A percentile compares a stretch with the other conserved stretches of the same genome.
Conservation (phyloP, 1,140 invertebrate species). For the Penaeus indicus region DNA sequence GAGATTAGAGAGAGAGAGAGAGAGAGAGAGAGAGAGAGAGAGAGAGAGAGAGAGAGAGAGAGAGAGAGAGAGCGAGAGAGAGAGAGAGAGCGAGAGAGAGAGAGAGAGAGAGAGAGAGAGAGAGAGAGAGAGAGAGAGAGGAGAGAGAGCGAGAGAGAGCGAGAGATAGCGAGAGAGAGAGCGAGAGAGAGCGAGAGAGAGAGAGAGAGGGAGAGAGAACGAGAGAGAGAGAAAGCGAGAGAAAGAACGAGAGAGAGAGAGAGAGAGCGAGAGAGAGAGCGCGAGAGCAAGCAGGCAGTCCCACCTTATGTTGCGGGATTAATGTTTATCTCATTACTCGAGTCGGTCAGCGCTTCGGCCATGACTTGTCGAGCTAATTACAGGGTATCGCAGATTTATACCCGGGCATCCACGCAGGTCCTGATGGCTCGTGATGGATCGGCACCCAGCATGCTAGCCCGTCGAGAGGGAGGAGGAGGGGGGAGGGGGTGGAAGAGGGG, state of each 20-base stretch:
- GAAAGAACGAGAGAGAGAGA: background rate
- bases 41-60: too few species aligned
- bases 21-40: background rate
- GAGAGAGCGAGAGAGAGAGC: background rate
- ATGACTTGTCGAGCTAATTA: slow-evolving; percentile 59
- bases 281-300: background rate
- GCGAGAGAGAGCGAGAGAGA: too few species aligned
- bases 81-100: too few species aligned
- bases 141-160: too few species aligned
- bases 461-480: background rate
- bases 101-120: too few species aligned
- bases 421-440: slow-evolving; percentile 59
- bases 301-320: slow-evolving; percentile 39
- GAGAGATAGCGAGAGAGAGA: too few species aligned
- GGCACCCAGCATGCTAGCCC: slow-evolving; percentile 49
- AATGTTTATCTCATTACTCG: slow-evolving; percentile 51
- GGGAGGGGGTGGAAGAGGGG: background rate
- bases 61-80: too few species aligned
- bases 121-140: too few species aligned
- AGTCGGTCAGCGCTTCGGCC: slow-evolving; percentile 41
- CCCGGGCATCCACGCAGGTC: slow-evolving; percentile 54
- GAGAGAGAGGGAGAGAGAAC: too few species aligned
- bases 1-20: slow-evolving; percentile 14
- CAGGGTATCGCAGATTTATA: slow-evolving; percentile 62
- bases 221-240: too few species aligned